Evolutionary conservation across 2,113 vertebrate species (phyloP).

Genomic region (Collichthys lucidus): DNA sequence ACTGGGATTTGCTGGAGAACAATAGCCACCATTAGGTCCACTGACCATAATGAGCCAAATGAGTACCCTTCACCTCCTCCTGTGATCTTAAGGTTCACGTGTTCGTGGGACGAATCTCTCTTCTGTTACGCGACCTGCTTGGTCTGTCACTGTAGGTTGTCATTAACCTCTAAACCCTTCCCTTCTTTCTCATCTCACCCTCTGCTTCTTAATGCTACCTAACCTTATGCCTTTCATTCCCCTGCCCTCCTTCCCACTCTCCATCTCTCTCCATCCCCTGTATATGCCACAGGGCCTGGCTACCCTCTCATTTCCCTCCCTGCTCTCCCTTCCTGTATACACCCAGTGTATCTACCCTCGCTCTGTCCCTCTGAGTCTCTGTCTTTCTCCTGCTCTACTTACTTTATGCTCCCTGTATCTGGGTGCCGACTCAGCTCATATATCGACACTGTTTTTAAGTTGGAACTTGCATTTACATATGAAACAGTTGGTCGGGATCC

Average conservation of each 20-base stretch:
- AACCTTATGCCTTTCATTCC: slow-evolving; percentile 30
- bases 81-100: slow-evolving; percentile 62
- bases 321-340: slow-evolving; percentile 55
- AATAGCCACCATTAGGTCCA: slow-evolving; percentile 65
- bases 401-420: slow-evolving; percentile 8
- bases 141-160: slow-evolving; percentile 66
- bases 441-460: background rate
- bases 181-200: slow-evolving; percentile 63
- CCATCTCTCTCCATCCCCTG: slow-evolving; percentile 15
- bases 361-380: background rate
- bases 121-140: slow-evolving; percentile 40
- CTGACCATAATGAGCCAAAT: slow-evolving; percentile 77
- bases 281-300: slow-evolving; percentile 43
- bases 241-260: slow-evolving; percentile 37
- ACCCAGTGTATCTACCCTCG: slow-evolving; percentile 43
- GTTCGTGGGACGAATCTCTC: slow-evolving; percentile 50
- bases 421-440: background rate
- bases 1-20: slow-evolving; percentile 38
- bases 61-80: slow-evolving; percentile 62
- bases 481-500: background rate
- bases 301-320: slow-evolving; percentile 54
- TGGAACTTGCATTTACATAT: background rate
- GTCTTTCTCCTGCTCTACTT: slow-evolving; percentile 33
- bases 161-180: slow-evolving; percentile 76
- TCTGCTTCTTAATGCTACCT: slow-evolving; percentile 33